These are phyloP conservation scores for Poecilia gillii DNA, from an alignment of 2,797 vertebrate species.

Conservation along the genomic window DNA sequence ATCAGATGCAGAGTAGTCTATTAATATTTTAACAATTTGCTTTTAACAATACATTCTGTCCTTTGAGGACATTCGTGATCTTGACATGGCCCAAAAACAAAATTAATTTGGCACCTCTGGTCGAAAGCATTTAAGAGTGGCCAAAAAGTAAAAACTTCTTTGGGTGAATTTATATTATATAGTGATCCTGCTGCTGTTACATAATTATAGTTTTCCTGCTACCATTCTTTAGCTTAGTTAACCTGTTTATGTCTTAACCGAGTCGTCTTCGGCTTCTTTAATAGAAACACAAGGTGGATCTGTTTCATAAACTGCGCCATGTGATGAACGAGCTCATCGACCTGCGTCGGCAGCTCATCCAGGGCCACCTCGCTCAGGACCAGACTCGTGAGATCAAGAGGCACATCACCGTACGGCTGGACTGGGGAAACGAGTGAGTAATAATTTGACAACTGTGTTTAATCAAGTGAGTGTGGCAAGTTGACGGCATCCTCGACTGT, in stretches of 20 bases:
- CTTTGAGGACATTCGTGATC: too few relatives aligned
- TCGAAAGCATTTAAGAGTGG: background rate
- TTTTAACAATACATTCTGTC: too few relatives aligned
- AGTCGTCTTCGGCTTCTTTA: constrained; percentile 22
- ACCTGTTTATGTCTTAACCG: background rate
- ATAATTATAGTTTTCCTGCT: background rate
- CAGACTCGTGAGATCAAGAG: constrained; percentile 98
- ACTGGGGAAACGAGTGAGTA: constrained; percentile 99
- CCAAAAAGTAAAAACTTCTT: background rate
- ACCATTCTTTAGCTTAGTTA: background rate
- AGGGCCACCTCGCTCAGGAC: constrained; percentile 97
- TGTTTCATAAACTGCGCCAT: constrained; percentile 98
- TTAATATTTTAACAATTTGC: too few relatives aligned
- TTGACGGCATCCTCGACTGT: background rate
- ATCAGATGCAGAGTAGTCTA: too few relatives aligned
- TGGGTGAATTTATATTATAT: background rate
- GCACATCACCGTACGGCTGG: constrained; percentile 95
- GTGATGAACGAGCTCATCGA: constrained; percentile 99
- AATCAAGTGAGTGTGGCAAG: constrained; percentile 2
- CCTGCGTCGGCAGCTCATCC: constrained; percentile 96
- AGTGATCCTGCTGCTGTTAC: background rate
- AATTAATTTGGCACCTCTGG: background rate
- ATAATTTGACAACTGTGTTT: background rate
- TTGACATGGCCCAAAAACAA: too few relatives aligned
- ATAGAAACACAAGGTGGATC: constrained; percentile 98